Evolutionary conservation across 2,888 invertebrate genomes (phyloP), one percentile per base, ranked within the genome.

Genomic region (Monoplex corrugatus): DNA sequence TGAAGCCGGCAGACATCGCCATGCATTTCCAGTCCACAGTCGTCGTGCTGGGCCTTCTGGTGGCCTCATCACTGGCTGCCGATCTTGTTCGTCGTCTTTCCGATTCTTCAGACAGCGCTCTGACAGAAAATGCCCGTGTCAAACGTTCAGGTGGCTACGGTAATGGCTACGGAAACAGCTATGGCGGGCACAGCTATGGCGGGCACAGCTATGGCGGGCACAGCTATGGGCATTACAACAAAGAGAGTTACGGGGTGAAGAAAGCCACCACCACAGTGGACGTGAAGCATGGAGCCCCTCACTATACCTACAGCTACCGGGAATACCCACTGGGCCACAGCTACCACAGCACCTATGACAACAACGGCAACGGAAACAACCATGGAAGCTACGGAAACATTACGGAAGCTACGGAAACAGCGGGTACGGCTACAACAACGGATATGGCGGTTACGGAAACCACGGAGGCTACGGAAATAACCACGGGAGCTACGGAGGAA

Each of bases 311-410:
- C 85, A 23, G 23, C 35, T 63, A 85, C 63, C 38, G 45, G 16
- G 85, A 85, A 28, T 85, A 85, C 85, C 85, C 87, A 2, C 44
- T 87, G 72, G 75, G 72, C 6, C 75, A 72, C 87, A 87, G 87
- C 87, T 75, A 44, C 87, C 28, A 38, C 72, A 87, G 87, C 87
- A 75, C n/a, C 72, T 75, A 75, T 75, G 44, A 44, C 19, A 40
- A 50, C 75, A n/a, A 87, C 40, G 72, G 86, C 43, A 40, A 44
- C 44, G 43, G 40, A 6, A 13, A 50, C 44, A 35, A 19, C 43
- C 44, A 68, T 28, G 44, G 68, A 28, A 40, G 57, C 85, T 19
- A 38, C 32, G 28, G 63, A 19, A n/a, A 83, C 83, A 19, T 23
- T n/a, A 5, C 83, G 45, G 16, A 13, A n/a, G n/a, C 43, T 44